Conservation (phyloP, 2,113 vertebrate species). For the Verasper variegatus region DNA sequence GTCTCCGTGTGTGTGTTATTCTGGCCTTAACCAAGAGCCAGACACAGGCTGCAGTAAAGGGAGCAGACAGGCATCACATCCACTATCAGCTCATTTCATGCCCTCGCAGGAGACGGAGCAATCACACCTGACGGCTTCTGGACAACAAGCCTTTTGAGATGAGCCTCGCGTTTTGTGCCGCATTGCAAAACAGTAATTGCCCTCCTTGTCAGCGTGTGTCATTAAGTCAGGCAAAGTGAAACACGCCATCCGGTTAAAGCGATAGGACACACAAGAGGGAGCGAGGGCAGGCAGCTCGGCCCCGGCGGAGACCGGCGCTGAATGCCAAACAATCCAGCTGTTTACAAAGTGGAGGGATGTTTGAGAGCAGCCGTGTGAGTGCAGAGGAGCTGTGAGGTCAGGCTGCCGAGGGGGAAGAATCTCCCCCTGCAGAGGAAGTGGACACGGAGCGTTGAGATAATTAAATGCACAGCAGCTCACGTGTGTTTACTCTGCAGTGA, state of each 20-base stretch:
- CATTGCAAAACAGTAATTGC: conserved; percentile 55
- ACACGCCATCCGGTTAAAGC: conserved; percentile 43
- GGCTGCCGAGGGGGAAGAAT: conserved; percentile 6
- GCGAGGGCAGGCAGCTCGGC: conserved; percentile 6
- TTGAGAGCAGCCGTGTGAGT: too few relatives aligned
- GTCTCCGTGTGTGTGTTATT: conserved; percentile 12
- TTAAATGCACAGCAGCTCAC: too few relatives aligned
- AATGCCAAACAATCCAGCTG: conserved; percentile 61
- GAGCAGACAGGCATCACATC: conserved; percentile 45
- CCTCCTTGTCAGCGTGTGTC: conserved; percentile 56
- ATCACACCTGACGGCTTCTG: conserved; percentile 46
- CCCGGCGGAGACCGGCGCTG: conserved; percentile 7
- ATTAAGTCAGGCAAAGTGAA: conserved; percentile 66
- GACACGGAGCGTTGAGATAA: too few relatives aligned
- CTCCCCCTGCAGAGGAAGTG: neutral
- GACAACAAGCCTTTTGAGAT: conserved; percentile 45
- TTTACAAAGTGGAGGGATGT: conserved; percentile 36
- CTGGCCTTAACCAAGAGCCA: conserved; percentile 16
- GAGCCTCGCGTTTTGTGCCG: conserved; percentile 56
- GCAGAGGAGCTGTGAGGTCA: conserved; percentile 19
- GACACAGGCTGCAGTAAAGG: conserved; percentile 30
- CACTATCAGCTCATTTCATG: conserved; percentile 55
- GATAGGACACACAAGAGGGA: conserved; percentile 40
- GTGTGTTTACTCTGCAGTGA: too few relatives aligned
- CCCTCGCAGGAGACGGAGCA: conserved; percentile 48